Evolutionary conservation across 64 coral and sea anemone genomes (phyloP), one percentile per base, ranked within the genome.

Genomic region (Actinia equina): DNA sequence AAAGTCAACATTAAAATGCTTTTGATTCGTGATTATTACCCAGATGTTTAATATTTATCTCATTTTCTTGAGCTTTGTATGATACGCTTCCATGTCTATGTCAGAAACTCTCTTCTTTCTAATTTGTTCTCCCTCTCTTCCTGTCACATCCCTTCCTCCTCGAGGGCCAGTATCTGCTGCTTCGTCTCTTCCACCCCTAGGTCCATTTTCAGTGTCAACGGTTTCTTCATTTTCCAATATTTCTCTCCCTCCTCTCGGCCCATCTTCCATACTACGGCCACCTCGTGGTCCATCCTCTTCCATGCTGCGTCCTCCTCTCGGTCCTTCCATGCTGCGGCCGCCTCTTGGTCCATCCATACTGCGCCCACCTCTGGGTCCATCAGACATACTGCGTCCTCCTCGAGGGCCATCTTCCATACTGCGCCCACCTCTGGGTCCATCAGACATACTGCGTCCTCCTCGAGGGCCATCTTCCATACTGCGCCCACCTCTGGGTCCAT

Each of bases 221-320:
- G n/a, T 26, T 8, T 26, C 18, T 65, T 23, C 62, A 65, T 65
- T 9, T n/a, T 65, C 3, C 62, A 65, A 23, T 7, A 65, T n/a
- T 22, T 58, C 30, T 54, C 89, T 69, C 71, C 89, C 89, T 41
- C 89, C 89, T n/a, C 89, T 69, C 51, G 90, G 90, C 45, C 90
- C 90, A 82, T 77, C 86, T 78, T 60, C 74, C 49, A 91, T 79
- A 60, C 80, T 77, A 22, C 90, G 17, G 19, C 91, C 60, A 25
- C 82, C 80, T 51, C 84, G 43, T 15, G 84, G 65, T n/a, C 83
- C 85, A 22, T 77, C 69, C 8, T n/a, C n/a, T n/a, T 51, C 65
- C 89, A 86, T 16, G 78, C 56, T 27, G 17, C 62, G 62, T 5
- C 88, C 78, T 7, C 92, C 60, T 58, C 90, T 77, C 44, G 84